phyloP scores from a whole-genome alignment of 53 echinoderm and acorn worm species.

The Paracentrotus lividus region DNA sequence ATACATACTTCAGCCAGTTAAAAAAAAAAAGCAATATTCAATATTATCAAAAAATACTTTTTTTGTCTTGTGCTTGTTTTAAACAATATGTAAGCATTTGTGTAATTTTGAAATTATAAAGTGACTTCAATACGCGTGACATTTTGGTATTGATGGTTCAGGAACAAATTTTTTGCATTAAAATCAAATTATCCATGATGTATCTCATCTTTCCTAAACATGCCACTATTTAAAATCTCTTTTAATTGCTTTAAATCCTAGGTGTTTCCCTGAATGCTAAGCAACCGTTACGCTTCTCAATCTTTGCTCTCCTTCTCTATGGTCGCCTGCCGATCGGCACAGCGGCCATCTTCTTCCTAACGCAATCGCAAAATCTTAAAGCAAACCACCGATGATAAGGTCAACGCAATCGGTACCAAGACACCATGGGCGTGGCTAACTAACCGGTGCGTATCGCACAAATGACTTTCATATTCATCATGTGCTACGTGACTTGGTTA shows the following conservation, averaged over 20 bases:
- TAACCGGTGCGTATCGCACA: constrained; percentile 32
- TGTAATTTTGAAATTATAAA: no score
- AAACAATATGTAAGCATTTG: no score
- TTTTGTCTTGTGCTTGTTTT: no score
- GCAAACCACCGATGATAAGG: background rate
- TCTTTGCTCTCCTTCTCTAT: constrained; percentile 60
- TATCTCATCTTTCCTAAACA: no score
- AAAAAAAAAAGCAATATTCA: no score
- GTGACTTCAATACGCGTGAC: no score
- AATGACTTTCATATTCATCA: constrained; percentile 52
- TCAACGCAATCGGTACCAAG: background rate
- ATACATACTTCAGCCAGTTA: no score
- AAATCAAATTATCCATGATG: no score
- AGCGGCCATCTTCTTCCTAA: constrained; percentile 40
- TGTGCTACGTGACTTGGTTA: constrained; percentile 58
- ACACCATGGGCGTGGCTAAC: constrained; percentile 68
- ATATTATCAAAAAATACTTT: no score
- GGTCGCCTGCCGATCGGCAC: constrained; percentile 3
- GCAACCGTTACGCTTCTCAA: constrained; percentile 48
- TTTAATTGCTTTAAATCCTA: background rate
- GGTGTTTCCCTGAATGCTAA: constrained; percentile 52
- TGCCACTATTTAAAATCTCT: background rate
- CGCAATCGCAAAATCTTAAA: constrained; percentile 37
- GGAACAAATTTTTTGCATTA: no score
- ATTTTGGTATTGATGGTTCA: no score